Base-by-base conservation (phyloP, 2,797 vertebrate genomes). In the Lemur catta region DNA sequence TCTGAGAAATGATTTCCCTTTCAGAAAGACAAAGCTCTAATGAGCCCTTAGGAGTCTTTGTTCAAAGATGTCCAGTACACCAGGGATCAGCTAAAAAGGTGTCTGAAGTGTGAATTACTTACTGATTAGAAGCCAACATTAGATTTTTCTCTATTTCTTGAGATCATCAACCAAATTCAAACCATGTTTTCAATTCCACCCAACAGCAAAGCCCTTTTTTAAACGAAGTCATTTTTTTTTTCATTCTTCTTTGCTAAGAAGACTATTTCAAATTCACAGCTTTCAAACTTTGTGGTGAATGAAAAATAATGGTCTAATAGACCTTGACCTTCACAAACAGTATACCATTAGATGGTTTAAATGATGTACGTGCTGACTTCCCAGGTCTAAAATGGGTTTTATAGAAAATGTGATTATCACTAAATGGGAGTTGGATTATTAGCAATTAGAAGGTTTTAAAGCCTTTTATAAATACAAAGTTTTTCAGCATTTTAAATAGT, bases 121-220 rank as follows among this genome's bases (percentile, higher is more conserved):
- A 93, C 96, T 97, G 93, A 97, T 97, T 93, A 97, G 90, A 98
- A 96, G 38, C 30, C 92, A 67, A 95, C 95, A 94, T 0, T 72
- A 50, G 71, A 81, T 41, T 97, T 48, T 89, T 65, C 84, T 74
- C 59, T 93, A 30, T 96, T 63, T 84, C 90, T 95, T 74, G 67
- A 86, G 84, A 89, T 97, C 30, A 91, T 46, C 93, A 89, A 97
- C 95, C 43, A 92, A 67, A 93, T 97, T 95, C 12, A 94, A 91
- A 89, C 71, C 7, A 82, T 80, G 3, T 84, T 97, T 91, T 93
- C 75, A 97, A 57, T 85, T 97, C 52, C 18, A 79, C 28, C 13
- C 85, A 63, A 90, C 4, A 93, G 55, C 26, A 76, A 86, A 90
- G 15, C 48, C 15, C 4, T 84, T 93, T 96, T 91, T 63, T 48